Conservation (phyloP, 2,888 invertebrate genomes). For the Lymantria monacha region DNA sequence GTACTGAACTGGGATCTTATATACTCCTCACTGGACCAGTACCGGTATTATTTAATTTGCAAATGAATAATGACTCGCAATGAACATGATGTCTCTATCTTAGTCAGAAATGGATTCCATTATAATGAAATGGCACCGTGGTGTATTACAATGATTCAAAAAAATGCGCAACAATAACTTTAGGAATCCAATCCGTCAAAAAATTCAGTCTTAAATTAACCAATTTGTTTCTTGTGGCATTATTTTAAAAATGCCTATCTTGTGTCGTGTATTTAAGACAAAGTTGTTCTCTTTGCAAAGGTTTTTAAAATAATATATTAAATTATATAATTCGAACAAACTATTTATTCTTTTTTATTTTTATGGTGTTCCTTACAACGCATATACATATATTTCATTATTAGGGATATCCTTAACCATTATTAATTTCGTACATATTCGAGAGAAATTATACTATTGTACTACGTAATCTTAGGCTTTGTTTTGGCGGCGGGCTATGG, state of each 20-base stretch:
- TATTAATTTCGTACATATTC: no score
- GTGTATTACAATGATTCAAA: constrained; percentile 6
- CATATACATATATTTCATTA: no score
- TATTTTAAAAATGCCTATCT: constrained; percentile 35
- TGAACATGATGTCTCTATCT: background rate
- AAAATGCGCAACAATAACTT: background rate
- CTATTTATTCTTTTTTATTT: no score
- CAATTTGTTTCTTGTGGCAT: constrained; percentile 31
- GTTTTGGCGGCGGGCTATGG: no score
- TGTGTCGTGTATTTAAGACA: constrained; percentile 21
- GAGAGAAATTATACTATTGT: no score
- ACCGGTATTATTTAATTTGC: background rate
- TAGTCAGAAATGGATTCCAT: constrained; percentile 6
- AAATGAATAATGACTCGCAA: background rate
- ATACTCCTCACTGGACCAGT: no score
- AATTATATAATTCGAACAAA: no score
- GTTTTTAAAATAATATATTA: constrained; percentile 38
- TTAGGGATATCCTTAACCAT: no score
- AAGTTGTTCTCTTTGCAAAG: constrained; percentile 34
- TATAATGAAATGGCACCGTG: constrained; percentile 6
- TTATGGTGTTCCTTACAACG: no score
- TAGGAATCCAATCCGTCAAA: background rate
- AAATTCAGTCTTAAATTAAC: constrained; percentile 24
- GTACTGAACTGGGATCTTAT: no score
- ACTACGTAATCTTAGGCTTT: no score